These are phyloP conservation scores for Hermatobates lingyangjiaoensis DNA, from an alignment of 1,140 invertebrate species.

Conservation along the genomic window DNA sequence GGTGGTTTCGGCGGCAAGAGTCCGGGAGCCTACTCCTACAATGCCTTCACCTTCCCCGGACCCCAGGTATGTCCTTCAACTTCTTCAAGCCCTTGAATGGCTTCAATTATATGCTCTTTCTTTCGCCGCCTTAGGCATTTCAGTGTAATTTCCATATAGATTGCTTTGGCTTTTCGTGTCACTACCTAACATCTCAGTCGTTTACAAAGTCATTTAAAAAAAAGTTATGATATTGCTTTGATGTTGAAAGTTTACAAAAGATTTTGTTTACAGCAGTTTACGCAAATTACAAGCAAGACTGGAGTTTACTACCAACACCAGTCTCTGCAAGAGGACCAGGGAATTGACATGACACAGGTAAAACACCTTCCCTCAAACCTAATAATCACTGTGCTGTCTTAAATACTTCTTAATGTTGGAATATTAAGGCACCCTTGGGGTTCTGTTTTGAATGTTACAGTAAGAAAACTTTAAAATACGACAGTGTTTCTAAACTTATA, in stretches of 20 bases:
- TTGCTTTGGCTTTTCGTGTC: neutral
- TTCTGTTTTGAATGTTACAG: too few species aligned
- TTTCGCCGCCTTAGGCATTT: neutral
- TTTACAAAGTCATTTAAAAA: neutral
- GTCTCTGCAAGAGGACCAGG: conserved; percentile 47
- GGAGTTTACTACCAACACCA: conserved; percentile 55
- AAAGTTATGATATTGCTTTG: neutral
- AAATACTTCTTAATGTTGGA: too few species aligned
- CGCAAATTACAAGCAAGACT: conserved; percentile 29
- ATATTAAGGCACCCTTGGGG: too few species aligned
- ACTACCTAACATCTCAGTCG: neutral
- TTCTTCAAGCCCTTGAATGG: neutral
- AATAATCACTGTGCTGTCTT: too few species aligned
- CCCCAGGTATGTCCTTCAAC: conserved; percentile 17
- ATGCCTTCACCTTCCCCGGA: conserved; percentile 32
- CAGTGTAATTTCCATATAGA: neutral
- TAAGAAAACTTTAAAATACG: too few species aligned
- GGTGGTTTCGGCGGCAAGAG: conserved; percentile 26
- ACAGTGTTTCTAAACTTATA: too few species aligned
- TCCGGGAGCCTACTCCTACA: conserved; percentile 32
- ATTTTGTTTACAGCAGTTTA: conserved; percentile 15
- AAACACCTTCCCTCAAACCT: conserved; percentile 16
- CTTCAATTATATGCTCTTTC: neutral
- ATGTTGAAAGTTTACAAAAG: neutral
- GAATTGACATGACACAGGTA: conserved; percentile 48